Percentiles rank a stretch among this genome's conserved stretches.
These are phyloP conservation scores for Wasmannia auropunctata DNA, from an alignment of 1,140 invertebrate genomes.

Conservation along the genomic window DNA sequence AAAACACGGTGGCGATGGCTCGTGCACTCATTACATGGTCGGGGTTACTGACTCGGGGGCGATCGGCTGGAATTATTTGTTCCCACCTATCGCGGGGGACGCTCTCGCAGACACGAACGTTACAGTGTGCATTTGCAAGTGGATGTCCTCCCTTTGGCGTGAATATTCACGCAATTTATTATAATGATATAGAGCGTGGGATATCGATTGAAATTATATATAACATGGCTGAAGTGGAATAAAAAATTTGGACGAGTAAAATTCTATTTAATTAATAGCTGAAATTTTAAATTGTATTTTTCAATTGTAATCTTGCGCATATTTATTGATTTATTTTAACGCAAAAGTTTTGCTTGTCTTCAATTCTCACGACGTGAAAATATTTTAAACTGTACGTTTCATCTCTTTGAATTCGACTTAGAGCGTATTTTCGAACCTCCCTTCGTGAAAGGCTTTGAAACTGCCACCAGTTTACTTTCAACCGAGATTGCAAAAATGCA, in stretches of 20 bases:
- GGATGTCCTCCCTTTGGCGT: background rate
- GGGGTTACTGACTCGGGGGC: slow-evolving; percentile 50
- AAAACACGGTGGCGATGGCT: slow-evolving; percentile 2
- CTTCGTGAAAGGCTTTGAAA: slow-evolving; percentile 19
- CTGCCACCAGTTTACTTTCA: background rate
- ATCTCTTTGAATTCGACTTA: background rate
- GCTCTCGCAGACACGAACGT: background rate
- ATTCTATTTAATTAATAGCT: background rate
- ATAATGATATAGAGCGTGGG: background rate
- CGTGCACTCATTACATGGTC: slow-evolving; percentile 12
- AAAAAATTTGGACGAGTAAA: background rate
- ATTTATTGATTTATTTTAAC: slow-evolving; percentile 22
- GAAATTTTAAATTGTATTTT: background rate
- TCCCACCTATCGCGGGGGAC: slow-evolving; percentile 13
- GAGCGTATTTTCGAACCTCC: background rate
- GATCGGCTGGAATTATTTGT: slow-evolving; percentile 62
- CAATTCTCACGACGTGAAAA: background rate
- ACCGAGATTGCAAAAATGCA: slow-evolving; percentile 25
- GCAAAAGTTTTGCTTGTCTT: background rate
- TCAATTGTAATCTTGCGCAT: background rate
- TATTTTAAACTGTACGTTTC: background rate
- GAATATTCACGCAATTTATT: background rate
- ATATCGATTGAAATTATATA: background rate
- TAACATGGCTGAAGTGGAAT: background rate
- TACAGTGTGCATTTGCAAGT: background rate